Evolutionary conservation across 1,140 invertebrate genomes (phyloP), one percentile per base, ranked within the genome.

Genomic region (Metaphire vulgaris): DNA sequence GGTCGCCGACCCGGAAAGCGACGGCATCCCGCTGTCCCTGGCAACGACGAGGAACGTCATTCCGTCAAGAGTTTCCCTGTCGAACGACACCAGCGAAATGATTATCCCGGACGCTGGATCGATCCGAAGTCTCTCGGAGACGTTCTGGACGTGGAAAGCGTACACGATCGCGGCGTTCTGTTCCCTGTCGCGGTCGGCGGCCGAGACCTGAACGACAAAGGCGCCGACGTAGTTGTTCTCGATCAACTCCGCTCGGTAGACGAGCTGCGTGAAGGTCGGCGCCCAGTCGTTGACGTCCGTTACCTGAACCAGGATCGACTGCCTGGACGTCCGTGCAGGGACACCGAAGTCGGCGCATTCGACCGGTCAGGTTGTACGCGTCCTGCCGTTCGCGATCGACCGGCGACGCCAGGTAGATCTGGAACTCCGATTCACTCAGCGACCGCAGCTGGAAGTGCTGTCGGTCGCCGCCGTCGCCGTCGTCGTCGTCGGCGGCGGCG

Each of bases 201-300:
- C 85, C 1, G 77, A 70, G 26, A 78, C 69, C 29, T 65, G 66
- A 29, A 72, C 16, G 26, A 78, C 67, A 6, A 33, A 66, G 0
- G 77, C 71, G n/a, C 69, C 78, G 72, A 66, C 67, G 75, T 65
- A 31, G 31, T 69, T 75, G 72, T 82, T 82, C 76, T 85, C 84
- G 2, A 76, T 77, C 21, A 84, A n/a, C n/a, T 34, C 72, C n/a
- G 31, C 91, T 81, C 89, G 90, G 84, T 97, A 97, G 0, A 94
- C 93, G 12, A 90, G 87, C 66, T 92, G 86, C 33, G 91, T 88
- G 85, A 98, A 98, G 77, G 91, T 89, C 0, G 95, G 96, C 0
- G 91, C 88, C 85, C 97, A 96, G 85, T 98, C 96, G 84, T 98
- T 98, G 1, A 95, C 91, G 84, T 98, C 95, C 0, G 90, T 91